Evolutionary conservation across 1,140 invertebrate species (phyloP).

Genomic region (Papilio polytes): DNA sequence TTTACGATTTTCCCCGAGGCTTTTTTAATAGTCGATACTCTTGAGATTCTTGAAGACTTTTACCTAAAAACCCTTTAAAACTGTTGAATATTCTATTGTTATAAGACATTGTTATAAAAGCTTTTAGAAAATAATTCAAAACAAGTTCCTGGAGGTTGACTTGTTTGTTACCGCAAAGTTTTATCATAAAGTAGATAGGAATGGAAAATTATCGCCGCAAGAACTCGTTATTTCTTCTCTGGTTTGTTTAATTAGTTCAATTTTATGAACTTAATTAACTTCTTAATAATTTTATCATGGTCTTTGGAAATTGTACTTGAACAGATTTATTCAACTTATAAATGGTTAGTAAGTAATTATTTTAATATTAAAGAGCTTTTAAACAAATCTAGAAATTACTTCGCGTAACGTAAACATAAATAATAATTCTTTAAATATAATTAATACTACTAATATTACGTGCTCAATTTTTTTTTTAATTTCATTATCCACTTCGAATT

Average conservation of each 20-base stretch:
- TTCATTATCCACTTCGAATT: neutral
- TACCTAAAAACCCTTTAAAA: slow-evolving; percentile 32
- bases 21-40: slow-evolving; percentile 28
- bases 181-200: slow-evolving; percentile 19
- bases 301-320: too few relatives aligned
- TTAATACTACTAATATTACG: neutral
- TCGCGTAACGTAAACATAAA: too few relatives aligned
- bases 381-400: too few relatives aligned
- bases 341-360: too few relatives aligned
- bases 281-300: neutral
- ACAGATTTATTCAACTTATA: too few relatives aligned
- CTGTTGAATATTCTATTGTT: slow-evolving; percentile 25
- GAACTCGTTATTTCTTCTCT: slow-evolving; percentile 7
- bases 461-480: neutral
- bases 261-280: neutral
- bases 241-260: slow-evolving; percentile 21
- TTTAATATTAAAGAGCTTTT: neutral
- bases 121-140: slow-evolving; percentile 32
- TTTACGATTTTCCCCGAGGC: slow-evolving; percentile 33
- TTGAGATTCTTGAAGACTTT: slow-evolving; percentile 3
- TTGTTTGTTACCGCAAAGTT: slow-evolving; percentile 29
- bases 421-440: too few relatives aligned
- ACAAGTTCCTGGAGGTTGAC: slow-evolving; percentile 2
- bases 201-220: slow-evolving; percentile 27
- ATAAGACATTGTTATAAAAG: slow-evolving; percentile 30